A percentile compares a stretch with the other conserved stretches of the same genome.
Evolutionary conservation across 2,888 invertebrate species (phyloP).

Genomic region (Argyra leucocephala): DNA sequence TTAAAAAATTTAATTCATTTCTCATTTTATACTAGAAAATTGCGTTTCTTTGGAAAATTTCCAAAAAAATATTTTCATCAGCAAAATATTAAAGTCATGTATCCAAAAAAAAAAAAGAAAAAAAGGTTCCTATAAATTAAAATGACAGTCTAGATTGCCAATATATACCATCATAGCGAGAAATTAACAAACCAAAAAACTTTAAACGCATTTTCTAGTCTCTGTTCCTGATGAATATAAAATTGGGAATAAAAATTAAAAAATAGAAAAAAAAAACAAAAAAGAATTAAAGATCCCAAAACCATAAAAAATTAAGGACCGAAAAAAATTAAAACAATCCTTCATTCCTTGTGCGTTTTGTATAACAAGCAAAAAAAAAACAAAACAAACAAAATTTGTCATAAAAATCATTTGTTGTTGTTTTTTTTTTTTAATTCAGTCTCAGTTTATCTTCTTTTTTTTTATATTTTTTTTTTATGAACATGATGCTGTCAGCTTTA

Average conservation of each 20-base stretch:
- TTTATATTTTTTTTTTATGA: background rate
- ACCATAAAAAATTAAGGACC: conserved; percentile 6
- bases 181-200: background rate
- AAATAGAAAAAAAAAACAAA: too few relatives aligned
- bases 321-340: too few relatives aligned
- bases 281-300: background rate
- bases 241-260: background rate
- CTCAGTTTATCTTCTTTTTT: background rate
- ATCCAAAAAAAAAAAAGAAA: too few relatives aligned
- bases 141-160: too few relatives aligned
- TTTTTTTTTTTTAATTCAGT: background rate
- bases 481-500: background rate
- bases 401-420: background rate
- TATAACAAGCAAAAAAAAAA: background rate
- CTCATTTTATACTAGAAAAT: too few relatives aligned
- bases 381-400: background rate
- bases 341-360: background rate
- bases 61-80: too few relatives aligned
- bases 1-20: too few relatives aligned
- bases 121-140: too few relatives aligned
- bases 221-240: background rate
- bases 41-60: too few relatives aligned
- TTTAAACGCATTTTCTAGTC: background rate
- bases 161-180: too few relatives aligned
- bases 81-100: too few relatives aligned